These are phyloP conservation scores for Dolichoris vasculosae DNA, from an alignment of 1,140 invertebrate genomes.

Conservation along the genomic window DNA sequence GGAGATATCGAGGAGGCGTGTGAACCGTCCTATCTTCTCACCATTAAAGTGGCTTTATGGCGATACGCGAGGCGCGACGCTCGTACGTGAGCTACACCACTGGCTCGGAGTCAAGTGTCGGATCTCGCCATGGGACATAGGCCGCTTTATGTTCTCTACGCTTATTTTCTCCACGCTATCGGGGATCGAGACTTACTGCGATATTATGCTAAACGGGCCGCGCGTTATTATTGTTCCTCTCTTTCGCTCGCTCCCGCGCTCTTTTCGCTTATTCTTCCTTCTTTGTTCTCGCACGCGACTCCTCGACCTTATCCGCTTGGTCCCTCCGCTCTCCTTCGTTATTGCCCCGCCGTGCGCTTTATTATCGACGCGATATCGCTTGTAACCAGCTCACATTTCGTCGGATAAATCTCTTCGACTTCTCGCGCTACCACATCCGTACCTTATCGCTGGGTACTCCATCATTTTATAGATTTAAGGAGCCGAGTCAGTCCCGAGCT, in stretches of 20 bases:
- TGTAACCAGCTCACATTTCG: not conserved
- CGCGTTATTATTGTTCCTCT: conserved; percentile 19
- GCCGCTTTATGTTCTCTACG: conserved; percentile 4
- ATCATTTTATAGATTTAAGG: not conserved
- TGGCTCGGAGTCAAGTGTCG: conserved; percentile 45
- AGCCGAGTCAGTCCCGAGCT: too few species aligned
- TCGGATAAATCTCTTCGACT: not conserved
- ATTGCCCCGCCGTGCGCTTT: too few species aligned
- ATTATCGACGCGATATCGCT: not conserved
- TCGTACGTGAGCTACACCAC: not conserved
- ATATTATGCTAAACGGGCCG: conserved; percentile 48
- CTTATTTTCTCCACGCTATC: conserved; percentile 15
- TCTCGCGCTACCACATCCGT: not conserved
- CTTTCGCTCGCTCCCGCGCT: not conserved
- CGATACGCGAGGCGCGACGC: not conserved
- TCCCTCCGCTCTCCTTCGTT: too few species aligned
- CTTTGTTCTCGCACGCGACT: not conserved
- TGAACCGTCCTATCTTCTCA: conserved; percentile 51
- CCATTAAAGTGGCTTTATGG: conserved; percentile 48
- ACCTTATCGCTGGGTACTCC: not conserved
- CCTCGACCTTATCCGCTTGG: not conserved
- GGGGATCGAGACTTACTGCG: conserved; percentile 16
- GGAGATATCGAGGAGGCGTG: conserved; percentile 51
- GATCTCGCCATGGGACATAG: not conserved
- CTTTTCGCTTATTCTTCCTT: conserved; percentile 32